A percentile compares a stretch with the other conserved stretches of the same genome.
phyloP scores from a whole-genome alignment of 2,888 invertebrate species.

The Omphaloscelis lunosa region DNA sequence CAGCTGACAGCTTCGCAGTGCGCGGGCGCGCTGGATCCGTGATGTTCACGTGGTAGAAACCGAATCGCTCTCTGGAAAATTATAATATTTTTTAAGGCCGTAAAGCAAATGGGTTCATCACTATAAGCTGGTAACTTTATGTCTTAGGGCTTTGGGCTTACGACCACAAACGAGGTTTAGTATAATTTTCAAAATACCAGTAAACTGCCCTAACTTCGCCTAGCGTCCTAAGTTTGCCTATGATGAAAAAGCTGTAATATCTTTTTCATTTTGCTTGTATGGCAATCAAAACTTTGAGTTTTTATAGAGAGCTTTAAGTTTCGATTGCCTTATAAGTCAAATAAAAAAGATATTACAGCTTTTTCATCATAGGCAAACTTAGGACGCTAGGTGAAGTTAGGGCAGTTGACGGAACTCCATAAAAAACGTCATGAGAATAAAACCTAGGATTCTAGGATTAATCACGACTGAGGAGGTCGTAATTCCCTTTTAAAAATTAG shows the following conservation, averaged over 20 bases:
- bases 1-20: slow-evolving; percentile 92
- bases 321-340: too few relatives aligned
- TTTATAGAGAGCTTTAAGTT: too few relatives aligned
- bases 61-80: slow-evolving; percentile 92
- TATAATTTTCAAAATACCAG: background rate
- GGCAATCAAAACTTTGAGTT: too few relatives aligned
- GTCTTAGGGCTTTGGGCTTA: background rate
- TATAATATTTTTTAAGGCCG: background rate
- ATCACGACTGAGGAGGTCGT: too few relatives aligned
- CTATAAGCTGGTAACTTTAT: background rate
- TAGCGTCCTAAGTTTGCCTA: too few relatives aligned
- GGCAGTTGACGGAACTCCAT: too few relatives aligned
- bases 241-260: too few relatives aligned
- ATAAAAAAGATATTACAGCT: too few relatives aligned
- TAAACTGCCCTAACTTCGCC: too few relatives aligned
- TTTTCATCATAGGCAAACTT: too few relatives aligned
- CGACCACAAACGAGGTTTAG: background rate
- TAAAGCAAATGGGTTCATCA: background rate
- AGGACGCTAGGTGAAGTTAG: too few relatives aligned
- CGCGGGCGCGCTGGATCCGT: slow-evolving; percentile 91
- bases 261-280: too few relatives aligned
- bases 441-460: background rate
- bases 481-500: background rate
- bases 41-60: slow-evolving; percentile 93
- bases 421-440: background rate